Conservation (phyloP, 2,113 vertebrate species). For the Probosciger aterrimus region DNA sequence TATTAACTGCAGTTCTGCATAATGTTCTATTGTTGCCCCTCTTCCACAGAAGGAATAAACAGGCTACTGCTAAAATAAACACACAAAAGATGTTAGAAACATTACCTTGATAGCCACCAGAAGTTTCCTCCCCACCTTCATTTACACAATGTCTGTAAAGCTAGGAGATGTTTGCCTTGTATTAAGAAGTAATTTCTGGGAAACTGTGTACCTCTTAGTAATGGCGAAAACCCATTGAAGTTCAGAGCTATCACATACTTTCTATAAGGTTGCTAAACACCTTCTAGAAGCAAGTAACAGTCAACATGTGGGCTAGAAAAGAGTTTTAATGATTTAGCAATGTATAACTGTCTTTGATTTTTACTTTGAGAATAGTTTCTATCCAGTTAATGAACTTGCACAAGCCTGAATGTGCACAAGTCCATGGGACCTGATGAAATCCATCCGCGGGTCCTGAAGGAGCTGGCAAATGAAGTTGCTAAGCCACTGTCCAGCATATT, state of each 20-base stretch:
- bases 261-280: background rate
- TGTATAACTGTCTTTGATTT: background rate
- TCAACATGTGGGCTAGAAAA: background rate
- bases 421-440: too few species aligned
- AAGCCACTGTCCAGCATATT: too few species aligned
- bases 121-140: background rate
- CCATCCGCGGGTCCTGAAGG: too few species aligned
- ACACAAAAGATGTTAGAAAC: background rate
- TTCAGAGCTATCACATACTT: background rate
- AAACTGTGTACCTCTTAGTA: background rate
- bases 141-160: background rate
- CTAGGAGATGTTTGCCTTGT: background rate
- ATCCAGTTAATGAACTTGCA: background rate
- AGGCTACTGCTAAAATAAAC: background rate
- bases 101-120: rapidly evolving
- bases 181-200: background rate
- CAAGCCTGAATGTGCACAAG: too few species aligned
- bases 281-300: background rate
- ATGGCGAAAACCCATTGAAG: rapidly evolving
- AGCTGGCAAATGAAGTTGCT: too few species aligned
- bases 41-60: background rate
- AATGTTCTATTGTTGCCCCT: background rate
- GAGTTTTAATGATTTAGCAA: background rate
- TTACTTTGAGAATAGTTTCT: background rate
- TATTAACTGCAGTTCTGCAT: background rate